Evolutionary conservation across 1,140 invertebrate species (phyloP).

Genomic region (Eupristina koningsbergeri): DNA sequence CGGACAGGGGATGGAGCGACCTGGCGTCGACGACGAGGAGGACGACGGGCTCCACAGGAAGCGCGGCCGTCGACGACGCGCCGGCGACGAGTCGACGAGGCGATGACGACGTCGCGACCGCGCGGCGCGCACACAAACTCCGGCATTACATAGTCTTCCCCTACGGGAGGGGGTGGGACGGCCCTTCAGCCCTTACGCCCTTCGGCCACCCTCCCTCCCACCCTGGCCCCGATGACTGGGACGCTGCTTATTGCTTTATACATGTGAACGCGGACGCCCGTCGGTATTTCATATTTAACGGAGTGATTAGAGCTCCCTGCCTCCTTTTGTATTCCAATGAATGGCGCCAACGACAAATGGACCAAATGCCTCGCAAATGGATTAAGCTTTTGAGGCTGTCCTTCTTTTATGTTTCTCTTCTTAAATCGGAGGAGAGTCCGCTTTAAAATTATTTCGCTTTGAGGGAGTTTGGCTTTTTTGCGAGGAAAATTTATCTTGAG

Average conservation of each 20-base stretch:
- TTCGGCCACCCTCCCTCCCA: not conserved
- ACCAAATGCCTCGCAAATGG: too few relatives aligned
- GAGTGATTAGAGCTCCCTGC: not conserved
- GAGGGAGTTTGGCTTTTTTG: not conserved
- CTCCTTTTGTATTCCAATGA: not conserved
- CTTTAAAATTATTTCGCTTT: not conserved
- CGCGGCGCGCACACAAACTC: conserved; percentile 37
- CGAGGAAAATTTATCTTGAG: not conserved
- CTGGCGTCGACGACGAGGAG: conserved; percentile 28
- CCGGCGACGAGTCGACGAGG: conserved; percentile 33
- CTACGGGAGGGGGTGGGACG: not conserved
- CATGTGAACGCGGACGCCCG: not conserved
- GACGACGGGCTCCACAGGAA: conserved; percentile 45
- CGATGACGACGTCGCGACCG: conserved; percentile 38
- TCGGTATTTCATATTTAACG: not conserved
- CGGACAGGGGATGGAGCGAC: not conserved
- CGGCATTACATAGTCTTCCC: not conserved
- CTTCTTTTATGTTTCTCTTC: too few relatives aligned
- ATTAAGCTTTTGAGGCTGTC: too few relatives aligned
- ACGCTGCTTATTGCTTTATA: not conserved
- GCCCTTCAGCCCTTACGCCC: conserved; percentile 9
- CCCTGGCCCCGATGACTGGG: not conserved
- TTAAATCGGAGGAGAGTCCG: too few relatives aligned
- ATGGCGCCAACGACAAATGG: not conserved
- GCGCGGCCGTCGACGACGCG: conserved; percentile 30